Percentiles rank a stretch among this genome's conserved stretches.
phyloP scores from a whole-genome alignment of 2,797 vertebrate species.

The Danio albolineatus region DNA sequence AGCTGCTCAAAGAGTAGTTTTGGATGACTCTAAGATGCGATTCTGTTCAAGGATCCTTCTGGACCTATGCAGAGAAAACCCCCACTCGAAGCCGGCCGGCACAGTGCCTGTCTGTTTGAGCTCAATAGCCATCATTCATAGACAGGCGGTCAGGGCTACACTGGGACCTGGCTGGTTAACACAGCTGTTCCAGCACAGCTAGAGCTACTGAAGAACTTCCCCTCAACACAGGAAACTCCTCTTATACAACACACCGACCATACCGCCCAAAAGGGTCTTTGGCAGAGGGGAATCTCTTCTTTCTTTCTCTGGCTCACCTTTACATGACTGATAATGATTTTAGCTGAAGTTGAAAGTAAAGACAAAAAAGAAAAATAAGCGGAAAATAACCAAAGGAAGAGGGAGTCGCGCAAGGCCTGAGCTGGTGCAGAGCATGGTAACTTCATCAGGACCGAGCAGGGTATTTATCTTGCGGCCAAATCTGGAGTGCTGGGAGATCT shows the following conservation, averaged over 20 bases:
- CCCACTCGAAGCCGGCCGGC: constrained; percentile 40
- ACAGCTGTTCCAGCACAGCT: constrained; percentile 43
- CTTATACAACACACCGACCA: constrained; percentile 44
- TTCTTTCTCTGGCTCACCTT: constrained; percentile 45
- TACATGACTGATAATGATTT: constrained; percentile 64
- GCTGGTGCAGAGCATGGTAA: constrained; percentile 46
- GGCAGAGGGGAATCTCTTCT: constrained; percentile 4
- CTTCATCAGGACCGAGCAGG: constrained; percentile 47
- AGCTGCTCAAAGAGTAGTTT: constrained; percentile 37
- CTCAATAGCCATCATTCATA: constrained; percentile 49
- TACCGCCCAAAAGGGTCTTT: constrained; percentile 29
- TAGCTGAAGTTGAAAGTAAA: constrained; percentile 58
- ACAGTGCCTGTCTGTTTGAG: constrained; percentile 71
- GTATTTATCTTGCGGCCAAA: constrained; percentile 35
- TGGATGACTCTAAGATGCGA: constrained; percentile 45
- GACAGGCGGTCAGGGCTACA: constrained; percentile 31
- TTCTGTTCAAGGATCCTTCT: constrained; percentile 46
- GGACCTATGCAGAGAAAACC: constrained; percentile 66
- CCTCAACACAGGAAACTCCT: constrained; percentile 52
- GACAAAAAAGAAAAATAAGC: constrained; percentile 36
- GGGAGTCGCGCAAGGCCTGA: constrained; percentile 23
- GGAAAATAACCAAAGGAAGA: constrained; percentile 35
- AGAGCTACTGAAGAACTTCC: constrained; percentile 47
- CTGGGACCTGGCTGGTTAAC: constrained; percentile 46
- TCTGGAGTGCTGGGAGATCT: constrained; percentile 10